Conservation (phyloP, 2,113 vertebrate genomes). For the Sinosuthora webbiana region DNA sequence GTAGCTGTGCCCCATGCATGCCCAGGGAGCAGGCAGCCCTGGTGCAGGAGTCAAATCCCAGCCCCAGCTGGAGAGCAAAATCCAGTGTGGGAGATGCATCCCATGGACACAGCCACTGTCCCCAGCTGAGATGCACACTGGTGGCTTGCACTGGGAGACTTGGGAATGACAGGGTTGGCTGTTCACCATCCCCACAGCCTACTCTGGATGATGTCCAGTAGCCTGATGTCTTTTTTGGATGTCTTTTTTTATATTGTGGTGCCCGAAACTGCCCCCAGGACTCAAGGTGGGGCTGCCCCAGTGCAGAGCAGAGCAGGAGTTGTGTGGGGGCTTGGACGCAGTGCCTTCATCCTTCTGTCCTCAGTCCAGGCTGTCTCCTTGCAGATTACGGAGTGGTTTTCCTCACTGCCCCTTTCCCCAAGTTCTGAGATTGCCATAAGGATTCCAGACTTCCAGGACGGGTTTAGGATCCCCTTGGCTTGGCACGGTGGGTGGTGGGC, state of each 20-base stretch:
- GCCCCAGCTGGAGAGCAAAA: not conserved
- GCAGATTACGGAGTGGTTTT: fast-evolving
- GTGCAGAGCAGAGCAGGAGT: not conserved
- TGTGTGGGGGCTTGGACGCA: not conserved
- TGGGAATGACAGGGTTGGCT: not conserved
- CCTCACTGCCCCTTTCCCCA: not conserved
- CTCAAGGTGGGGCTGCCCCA: not conserved
- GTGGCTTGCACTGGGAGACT: not conserved
- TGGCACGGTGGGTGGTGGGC: fast-evolving
- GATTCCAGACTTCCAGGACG: not conserved
- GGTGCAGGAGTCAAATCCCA: not conserved
- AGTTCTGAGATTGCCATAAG: not conserved
- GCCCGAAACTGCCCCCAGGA: no score
- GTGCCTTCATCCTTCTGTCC: not conserved
- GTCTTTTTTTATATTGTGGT: not conserved
- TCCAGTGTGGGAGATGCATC: not conserved
- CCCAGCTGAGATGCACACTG: not conserved
- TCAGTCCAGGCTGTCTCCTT: not conserved
- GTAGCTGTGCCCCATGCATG: not conserved
- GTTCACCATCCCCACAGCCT: not conserved
- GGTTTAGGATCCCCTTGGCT: not conserved
- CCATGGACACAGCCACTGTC: not conserved
- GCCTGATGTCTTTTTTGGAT: not conserved
- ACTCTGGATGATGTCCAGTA: not conserved
- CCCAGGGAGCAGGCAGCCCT: not conserved